phyloP scores from a whole-genome alignment of 1,140 invertebrate species.

The Conus betulinus region DNA sequence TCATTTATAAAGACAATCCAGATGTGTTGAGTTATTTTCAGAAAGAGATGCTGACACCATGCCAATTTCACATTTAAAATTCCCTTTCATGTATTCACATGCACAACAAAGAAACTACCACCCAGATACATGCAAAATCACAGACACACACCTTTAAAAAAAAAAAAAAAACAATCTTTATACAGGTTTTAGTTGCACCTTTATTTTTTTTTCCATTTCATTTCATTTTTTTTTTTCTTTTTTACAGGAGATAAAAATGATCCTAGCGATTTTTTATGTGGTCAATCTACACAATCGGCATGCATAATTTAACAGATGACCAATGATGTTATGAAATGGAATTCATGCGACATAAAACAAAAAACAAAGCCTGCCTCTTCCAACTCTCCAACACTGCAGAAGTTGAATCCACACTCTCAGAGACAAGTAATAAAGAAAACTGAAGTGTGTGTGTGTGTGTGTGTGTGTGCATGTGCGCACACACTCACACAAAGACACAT shows the following conservation, averaged over 20 bases:
- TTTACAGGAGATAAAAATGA: constrained; percentile 27
- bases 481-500: background rate
- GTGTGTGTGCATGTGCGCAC: background rate
- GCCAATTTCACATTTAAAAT: too few relatives aligned
- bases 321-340: constrained; percentile 13
- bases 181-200: background rate
- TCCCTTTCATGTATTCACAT: too few relatives aligned
- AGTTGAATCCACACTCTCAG: background rate
- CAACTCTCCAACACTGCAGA: background rate
- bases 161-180: background rate
- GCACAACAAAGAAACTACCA: too few relatives aligned
- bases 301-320: constrained; percentile 22
- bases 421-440: background rate
- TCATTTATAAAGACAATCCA: too few relatives aligned
- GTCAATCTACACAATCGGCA: constrained; percentile 24
- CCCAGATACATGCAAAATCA: too few relatives aligned
- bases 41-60: too few relatives aligned
- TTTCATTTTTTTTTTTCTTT: background rate
- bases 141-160: background rate
- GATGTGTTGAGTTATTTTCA: too few relatives aligned
- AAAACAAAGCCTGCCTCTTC: background rate
- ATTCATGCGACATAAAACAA: constrained; percentile 19
- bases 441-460: too few relatives aligned
- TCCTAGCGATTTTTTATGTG: constrained; percentile 28
- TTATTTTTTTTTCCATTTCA: constrained; percentile 12